phyloP scores from a whole-genome alignment of 2,113 vertebrate species.

The Chionis minor region DNA sequence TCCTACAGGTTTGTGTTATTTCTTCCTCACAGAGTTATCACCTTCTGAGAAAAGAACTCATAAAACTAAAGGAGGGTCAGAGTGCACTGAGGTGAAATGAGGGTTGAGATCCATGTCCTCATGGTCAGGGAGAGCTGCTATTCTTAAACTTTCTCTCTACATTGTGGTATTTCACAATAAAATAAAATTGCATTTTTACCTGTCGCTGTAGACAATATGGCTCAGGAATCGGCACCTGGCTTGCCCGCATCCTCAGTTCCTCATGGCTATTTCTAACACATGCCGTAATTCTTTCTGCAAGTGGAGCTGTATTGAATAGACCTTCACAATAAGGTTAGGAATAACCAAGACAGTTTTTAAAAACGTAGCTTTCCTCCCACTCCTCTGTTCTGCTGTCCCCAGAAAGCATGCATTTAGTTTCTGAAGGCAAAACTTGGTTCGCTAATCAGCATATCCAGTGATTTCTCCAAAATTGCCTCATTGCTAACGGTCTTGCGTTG shows the following conservation, averaged over 20 bases:
- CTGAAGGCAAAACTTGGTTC: not conserved
- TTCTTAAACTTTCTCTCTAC: not conserved
- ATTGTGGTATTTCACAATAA: not conserved
- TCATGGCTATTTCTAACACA: not conserved
- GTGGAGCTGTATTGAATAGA: not conserved
- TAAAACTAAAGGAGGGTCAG: not conserved
- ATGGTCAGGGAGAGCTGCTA: not conserved
- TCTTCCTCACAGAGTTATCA: not conserved
- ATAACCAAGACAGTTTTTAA: not conserved
- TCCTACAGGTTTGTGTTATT: not conserved
- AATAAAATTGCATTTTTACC: not conserved
- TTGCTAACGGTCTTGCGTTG: not conserved
- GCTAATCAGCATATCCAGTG: not conserved
- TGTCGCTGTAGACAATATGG: not conserved
- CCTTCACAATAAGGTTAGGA: not conserved
- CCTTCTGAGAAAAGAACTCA: not conserved
- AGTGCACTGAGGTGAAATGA: not conserved
- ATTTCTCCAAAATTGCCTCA: not conserved
- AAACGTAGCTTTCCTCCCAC: fast-evolving
- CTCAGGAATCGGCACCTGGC: not conserved
- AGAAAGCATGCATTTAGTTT: not conserved
- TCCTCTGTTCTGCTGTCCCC: not conserved
- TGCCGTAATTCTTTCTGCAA: not conserved
- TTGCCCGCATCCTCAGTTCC: not conserved
- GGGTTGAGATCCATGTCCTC: not conserved